These are phyloP conservation scores for Fragum fragum DNA, from an alignment of 2,888 invertebrate species.

Conservation along the genomic window DNA sequence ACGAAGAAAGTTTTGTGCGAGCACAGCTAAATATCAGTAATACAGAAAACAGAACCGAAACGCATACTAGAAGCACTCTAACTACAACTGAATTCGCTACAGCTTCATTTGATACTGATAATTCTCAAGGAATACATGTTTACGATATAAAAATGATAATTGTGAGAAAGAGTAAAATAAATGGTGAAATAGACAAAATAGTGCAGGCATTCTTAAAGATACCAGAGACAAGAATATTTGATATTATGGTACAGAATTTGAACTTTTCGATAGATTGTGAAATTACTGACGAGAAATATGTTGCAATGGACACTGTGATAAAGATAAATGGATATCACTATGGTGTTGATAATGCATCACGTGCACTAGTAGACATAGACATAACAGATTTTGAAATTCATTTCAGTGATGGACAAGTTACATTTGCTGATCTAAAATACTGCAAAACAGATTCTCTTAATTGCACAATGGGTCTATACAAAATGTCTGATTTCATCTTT, in stretches of 20 bases:
- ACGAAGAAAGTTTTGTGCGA: too few species aligned
- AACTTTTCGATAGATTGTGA: conserved; percentile 1
- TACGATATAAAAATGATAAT: neutral
- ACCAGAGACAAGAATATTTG: neutral
- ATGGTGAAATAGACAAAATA: neutral
- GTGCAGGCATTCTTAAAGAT: neutral
- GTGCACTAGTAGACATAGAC: conserved; percentile 19
- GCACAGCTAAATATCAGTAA: too few species aligned
- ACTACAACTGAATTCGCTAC: too few species aligned
- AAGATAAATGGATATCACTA: neutral
- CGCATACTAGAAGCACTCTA: too few species aligned
- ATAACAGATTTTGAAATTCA: conserved; percentile 1
- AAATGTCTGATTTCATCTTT: conserved; percentile 4
- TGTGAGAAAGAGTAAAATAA: neutral
- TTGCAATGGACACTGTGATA: neutral
- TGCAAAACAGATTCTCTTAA: neutral
- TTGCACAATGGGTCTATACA: conserved; percentile 20
- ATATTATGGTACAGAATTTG: neutral
- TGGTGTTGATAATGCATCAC: conserved; percentile 8
- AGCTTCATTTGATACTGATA: too few species aligned
- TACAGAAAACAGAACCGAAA: too few species aligned
- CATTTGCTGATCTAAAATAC: neutral
- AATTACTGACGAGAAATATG: neutral
- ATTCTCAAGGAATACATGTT: too few species aligned
- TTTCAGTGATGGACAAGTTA: neutral